Percentiles rank a stretch among this genome's conserved stretches.
Evolutionary conservation across 2,113 vertebrate genomes (phyloP).

Genomic region (Alaudala cheleensis): DNA sequence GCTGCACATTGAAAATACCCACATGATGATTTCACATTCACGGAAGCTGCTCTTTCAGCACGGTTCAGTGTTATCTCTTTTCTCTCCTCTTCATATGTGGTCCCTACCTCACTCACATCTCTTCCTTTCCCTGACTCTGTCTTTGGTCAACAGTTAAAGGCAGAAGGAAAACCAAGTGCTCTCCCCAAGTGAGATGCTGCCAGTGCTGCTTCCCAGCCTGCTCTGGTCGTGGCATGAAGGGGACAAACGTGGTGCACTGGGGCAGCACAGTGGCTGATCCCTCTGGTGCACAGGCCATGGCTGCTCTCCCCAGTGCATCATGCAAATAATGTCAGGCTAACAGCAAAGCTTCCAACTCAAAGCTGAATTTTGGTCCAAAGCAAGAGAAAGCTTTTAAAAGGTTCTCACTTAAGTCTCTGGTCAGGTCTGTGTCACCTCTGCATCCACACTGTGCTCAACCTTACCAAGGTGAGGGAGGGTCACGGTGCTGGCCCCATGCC

Average conservation of each 20-base stretch:
- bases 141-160: conserved; percentile 5
- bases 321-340: neutral
- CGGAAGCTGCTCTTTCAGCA: neutral
- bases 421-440: neutral
- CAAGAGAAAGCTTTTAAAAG: neutral
- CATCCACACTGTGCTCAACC: rapidly evolving
- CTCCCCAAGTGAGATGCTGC: neutral
- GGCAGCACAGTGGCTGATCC: neutral
- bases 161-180: neutral
- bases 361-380: neutral
- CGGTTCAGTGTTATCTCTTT: neutral
- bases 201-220: neutral
- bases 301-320: neutral
- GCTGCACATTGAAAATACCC: conserved; percentile 47
- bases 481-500: neutral
- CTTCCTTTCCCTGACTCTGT: neutral
- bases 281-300: rapidly evolving
- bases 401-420: neutral
- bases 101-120: neutral
- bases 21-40: conserved; percentile 34
- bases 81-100: neutral
- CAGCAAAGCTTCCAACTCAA: neutral
- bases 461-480: neutral
- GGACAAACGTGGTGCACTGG: neutral
- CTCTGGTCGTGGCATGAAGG: rapidly evolving